Evolutionary conservation across 2,888 invertebrate species (phyloP).

Genomic region (Scaptomyza tumidula): DNA sequence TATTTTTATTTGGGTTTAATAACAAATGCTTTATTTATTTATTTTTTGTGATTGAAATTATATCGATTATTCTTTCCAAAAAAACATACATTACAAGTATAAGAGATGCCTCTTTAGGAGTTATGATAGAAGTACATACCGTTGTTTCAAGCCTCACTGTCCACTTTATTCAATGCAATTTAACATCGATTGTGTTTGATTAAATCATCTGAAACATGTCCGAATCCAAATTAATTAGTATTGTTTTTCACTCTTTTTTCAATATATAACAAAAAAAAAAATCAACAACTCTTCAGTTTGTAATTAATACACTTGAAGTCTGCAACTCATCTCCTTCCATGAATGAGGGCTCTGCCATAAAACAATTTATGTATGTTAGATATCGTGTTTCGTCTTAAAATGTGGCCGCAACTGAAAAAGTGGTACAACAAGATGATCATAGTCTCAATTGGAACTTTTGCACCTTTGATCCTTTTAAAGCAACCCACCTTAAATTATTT

Average conservation of each 20-base stretch:
- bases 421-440: conserved; percentile 65
- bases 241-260: conserved; percentile 18
- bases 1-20: conserved; percentile 40
- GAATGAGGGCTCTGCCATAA: conserved; percentile 25
- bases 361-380: conserved; percentile 36
- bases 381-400: conserved; percentile 47
- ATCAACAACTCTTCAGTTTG: conserved; percentile 24
- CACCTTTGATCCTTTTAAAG: conserved; percentile 25
- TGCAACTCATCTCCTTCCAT: conserved; percentile 44
- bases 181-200: conserved; percentile 40
- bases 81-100: conserved; percentile 20
- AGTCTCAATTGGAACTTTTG: conserved; percentile 53
- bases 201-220: conserved; percentile 55
- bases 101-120: conserved; percentile 42
- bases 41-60: conserved; percentile 22
- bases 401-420: conserved; percentile 61
- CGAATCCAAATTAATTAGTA: conserved; percentile 61
- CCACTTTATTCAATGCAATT: conserved; percentile 47
- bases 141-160: conserved; percentile 44
- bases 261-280: conserved; percentile 17
- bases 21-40: conserved; percentile 54
- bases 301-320: conserved; percentile 41
- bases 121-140: conserved; percentile 70
- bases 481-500: conserved; percentile 58
- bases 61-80: conserved; percentile 69